Conservation (phyloP, 2,888 invertebrate genomes). For the Pandemis cinnamomeana region DNA sequence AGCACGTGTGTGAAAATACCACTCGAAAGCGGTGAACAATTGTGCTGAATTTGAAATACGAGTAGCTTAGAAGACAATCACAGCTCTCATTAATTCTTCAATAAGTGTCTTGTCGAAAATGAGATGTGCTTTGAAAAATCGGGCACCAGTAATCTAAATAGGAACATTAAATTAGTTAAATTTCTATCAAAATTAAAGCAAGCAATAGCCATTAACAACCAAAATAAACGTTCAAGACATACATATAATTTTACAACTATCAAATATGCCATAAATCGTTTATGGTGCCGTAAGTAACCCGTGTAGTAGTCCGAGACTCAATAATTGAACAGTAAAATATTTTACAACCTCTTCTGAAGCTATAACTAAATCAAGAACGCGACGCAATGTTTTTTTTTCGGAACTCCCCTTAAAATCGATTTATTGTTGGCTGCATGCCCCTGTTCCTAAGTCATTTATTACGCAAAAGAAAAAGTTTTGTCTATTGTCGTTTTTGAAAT, state of each 20-base stretch:
- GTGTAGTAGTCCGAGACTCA: conserved; percentile 27
- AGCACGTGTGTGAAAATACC: no score
- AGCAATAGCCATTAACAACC: no score
- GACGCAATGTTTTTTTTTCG: conserved; percentile 36
- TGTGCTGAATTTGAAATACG: no score
- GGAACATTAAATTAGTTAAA: no score
- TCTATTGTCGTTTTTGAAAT: conserved; percentile 65
- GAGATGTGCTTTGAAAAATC: no score
- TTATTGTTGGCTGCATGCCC: conserved; percentile 59
- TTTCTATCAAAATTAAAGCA: no score
- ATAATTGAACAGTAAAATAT: conserved; percentile 54
- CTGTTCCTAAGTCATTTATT: conserved; percentile 63
- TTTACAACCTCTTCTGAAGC: conserved; percentile 48
- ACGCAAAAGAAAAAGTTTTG: conserved; percentile 64
- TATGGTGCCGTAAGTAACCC: conserved; percentile 8
- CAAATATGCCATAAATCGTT: conserved; percentile 25
- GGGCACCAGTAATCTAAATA: no score
- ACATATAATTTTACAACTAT: conserved; percentile 13
- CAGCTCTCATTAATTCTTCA: no score
- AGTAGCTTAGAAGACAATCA: no score
- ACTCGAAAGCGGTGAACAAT: no score
- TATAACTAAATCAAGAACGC: conserved; percentile 11
- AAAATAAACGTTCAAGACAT: background rate
- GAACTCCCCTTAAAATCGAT: conserved; percentile 54
- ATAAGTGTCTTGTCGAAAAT: no score